Evolutionary conservation across 2,797 vertebrate genomes (phyloP).

Genomic region (Apodemus agrarius): DNA sequence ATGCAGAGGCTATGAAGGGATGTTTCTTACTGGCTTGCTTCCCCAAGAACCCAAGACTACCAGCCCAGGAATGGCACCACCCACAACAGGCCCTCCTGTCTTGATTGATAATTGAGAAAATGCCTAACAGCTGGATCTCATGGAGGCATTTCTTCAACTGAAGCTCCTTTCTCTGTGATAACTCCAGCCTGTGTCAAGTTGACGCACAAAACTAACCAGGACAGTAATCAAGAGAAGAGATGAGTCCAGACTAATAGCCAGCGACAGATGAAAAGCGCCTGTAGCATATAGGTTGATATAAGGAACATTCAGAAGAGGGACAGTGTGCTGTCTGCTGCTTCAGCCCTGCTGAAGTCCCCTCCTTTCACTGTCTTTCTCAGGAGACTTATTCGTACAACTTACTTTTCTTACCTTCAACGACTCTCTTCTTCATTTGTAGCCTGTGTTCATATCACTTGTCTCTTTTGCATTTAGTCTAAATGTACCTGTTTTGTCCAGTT

Average conservation of each 20-base stretch:
- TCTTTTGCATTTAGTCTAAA: slow-evolving; percentile 25
- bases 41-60: too few species aligned
- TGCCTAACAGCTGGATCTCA: too few species aligned
- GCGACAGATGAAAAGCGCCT: not conserved
- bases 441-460: not conserved
- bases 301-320: not conserved
- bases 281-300: too few species aligned
- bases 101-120: too few species aligned
- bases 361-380: not conserved
- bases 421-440: not conserved
- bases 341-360: not conserved
- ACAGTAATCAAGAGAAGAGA: not conserved
- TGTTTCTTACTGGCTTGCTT: too few species aligned
- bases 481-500: not conserved
- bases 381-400: not conserved
- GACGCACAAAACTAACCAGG: too few species aligned
- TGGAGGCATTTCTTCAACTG: too few species aligned
- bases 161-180: too few species aligned
- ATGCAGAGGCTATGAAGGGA: too few species aligned
- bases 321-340: not conserved
- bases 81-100: too few species aligned
- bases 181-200: too few species aligned
- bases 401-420: not conserved
- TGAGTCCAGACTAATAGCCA: not conserved
- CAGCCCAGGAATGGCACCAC: too few species aligned